Conservation (phyloP, 1,140 invertebrate species). For the Papilio polytes region DNA sequence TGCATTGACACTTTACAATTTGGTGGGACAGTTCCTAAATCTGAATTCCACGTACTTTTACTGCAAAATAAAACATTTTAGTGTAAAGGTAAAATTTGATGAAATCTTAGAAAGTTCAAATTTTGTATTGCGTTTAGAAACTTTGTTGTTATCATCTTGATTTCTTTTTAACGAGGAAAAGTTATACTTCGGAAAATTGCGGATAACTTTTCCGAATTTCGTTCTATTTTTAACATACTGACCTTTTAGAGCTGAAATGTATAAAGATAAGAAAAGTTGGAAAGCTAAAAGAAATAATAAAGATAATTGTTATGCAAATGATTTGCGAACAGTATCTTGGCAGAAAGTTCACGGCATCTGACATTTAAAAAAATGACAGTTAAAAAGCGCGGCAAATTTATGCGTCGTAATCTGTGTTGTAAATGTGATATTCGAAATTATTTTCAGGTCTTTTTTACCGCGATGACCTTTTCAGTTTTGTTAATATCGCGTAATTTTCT, state of each 20-base stretch:
- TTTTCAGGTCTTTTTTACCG: not conserved
- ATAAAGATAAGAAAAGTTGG: not conserved
- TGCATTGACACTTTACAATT: too few relatives aligned
- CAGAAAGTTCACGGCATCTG: slow-evolving; percentile 7
- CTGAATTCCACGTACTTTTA: too few relatives aligned
- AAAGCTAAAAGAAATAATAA: too few relatives aligned
- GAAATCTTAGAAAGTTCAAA: too few relatives aligned
- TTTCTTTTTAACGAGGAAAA: slow-evolving; percentile 1
- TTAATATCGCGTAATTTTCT: not conserved
- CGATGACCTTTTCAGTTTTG: slow-evolving; percentile 17
- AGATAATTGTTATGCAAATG: too few relatives aligned
- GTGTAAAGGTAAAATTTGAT: too few relatives aligned
- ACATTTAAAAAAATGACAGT: slow-evolving; percentile 9
- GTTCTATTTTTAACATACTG: not conserved
- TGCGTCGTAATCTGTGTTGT: not conserved
- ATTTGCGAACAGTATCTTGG: not conserved
- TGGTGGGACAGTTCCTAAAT: too few relatives aligned
- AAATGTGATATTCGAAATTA: not conserved
- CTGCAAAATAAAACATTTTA: too few relatives aligned
- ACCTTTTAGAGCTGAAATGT: not conserved
- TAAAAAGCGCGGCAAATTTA: slow-evolving; percentile 13
- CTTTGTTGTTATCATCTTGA: not conserved
- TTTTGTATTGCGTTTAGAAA: not conserved
- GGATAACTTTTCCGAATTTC: not conserved
- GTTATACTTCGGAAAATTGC: not conserved